Evolutionary conservation across 37 sponge, comb jelly and placozoan genomes (phyloP), one percentile per base, ranked within the genome.

Genomic region (Lycopodina hypogea): DNA sequence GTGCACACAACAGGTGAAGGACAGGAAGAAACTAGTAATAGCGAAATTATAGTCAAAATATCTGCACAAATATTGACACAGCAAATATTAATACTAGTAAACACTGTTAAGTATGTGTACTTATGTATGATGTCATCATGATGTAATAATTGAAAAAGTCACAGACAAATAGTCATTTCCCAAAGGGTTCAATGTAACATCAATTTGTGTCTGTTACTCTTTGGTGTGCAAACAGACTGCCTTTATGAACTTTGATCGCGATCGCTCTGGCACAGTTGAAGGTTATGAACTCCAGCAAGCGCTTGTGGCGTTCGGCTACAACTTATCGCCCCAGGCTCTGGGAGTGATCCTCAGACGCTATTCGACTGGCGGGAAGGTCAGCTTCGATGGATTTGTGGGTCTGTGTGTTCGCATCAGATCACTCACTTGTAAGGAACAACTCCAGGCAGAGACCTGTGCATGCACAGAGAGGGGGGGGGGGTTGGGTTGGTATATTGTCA

Each of bases 301-400:
- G 29, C 68, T 95, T 30, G 66, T 76, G 17, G 18, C 78, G 22
- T 95, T 95, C 83, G 96, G 96, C 23, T 83, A 80, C 84, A 63
- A 72, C 42, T 79, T 86, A 19, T 32, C 26, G n/a, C 90, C 92
- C 4, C 83, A 85, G 62, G 90, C 90, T n/a, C 2, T 89, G 11
- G 77, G 58, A 0, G 77, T 71, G 29, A 34, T 95, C 18, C 42
- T 85, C 53, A 33, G 80, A 24, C 86, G 92, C 41, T 95, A 82
- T 65, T 79, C 86, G 8, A 79, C 50, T 24, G 53, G 89, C 50
- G 92, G 90, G 19, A 81, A 71, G 42, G 53, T 92, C 34, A 71
- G 41, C 1, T 95, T 95, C 68, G 96, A 95, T 71, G 87, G 85
- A 35, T 95, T 95, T 53, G 84, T 95, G 15, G 76, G 87, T 51